Percentiles rank a stretch among this genome's conserved stretches.
These are phyloP conservation scores for Stegodyphus dumicola DNA, from an alignment of 1,140 invertebrate species.

Conservation along the genomic window DNA sequence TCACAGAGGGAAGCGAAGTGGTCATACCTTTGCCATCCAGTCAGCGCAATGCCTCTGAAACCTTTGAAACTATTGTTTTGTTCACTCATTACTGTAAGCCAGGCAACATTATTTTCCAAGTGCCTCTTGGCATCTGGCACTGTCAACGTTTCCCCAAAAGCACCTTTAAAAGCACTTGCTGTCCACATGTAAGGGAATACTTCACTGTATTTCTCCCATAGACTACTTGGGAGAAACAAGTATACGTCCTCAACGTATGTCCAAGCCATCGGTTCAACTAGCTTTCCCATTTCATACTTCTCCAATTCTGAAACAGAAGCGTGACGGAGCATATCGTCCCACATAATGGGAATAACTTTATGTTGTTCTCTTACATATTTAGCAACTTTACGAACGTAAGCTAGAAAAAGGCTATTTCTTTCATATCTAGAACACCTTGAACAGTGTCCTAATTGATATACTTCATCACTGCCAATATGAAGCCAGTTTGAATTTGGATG, in stretches of 20 bases:
- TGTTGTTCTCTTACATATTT: conserved; percentile 68
- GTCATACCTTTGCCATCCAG: conserved; percentile 86
- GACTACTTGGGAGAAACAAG: conserved; percentile 71
- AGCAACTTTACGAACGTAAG: conserved; percentile 74
- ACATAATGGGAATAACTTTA: conserved; percentile 77
- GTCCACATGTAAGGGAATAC: conserved; percentile 90
- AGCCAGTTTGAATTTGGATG: conserved; percentile 70
- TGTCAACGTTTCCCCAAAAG: conserved; percentile 81
- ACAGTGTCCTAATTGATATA: conserved; percentile 83
- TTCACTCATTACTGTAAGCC: conserved; percentile 76
- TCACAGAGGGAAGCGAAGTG: conserved; percentile 95
- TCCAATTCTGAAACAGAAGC: conserved; percentile 70
- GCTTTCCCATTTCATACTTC: conserved; percentile 74
- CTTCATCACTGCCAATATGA: conserved; percentile 77
- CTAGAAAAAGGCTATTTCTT: conserved; percentile 76
- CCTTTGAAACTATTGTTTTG: conserved; percentile 71
- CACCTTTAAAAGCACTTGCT: conserved; percentile 87
- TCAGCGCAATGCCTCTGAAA: conserved; percentile 74
- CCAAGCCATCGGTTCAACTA: conserved; percentile 85
- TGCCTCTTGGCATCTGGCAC: conserved; percentile 75
- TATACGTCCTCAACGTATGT: conserved; percentile 75
- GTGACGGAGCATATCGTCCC: conserved; percentile 94
- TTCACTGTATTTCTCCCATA: conserved; percentile 84
- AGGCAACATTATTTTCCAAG: conserved; percentile 78
- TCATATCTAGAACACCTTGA: conserved; percentile 74